A percentile compares a stretch with the other conserved stretches of the same genome.
These are phyloP conservation scores for Beroe ovata DNA, from an alignment of 37 sponge, comb jelly and placozoan species.

Conservation along the genomic window DNA sequence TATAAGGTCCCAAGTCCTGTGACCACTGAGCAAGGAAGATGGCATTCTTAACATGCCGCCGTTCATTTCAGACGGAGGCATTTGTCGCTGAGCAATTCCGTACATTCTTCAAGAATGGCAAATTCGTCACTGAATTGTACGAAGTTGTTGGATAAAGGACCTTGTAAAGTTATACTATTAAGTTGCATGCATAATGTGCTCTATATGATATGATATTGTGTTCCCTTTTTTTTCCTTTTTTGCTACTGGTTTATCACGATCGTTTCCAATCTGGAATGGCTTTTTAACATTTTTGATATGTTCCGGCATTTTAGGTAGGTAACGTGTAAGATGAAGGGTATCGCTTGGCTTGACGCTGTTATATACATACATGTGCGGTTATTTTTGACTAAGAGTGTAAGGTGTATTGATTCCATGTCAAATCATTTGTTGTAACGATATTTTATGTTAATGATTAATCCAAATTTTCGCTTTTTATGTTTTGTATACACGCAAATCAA, in stretches of 20 bases:
- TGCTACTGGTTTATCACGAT: too few relatives aligned
- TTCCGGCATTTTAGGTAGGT: background rate
- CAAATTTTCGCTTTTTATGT: conserved; percentile 51
- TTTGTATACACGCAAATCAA: background rate
- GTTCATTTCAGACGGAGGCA: conserved; percentile 50
- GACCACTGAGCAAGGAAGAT: too few relatives aligned
- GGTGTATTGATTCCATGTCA: background rate
- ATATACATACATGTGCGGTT: too few relatives aligned
- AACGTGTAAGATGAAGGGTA: too few relatives aligned
- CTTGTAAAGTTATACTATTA: background rate
- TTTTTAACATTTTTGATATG: background rate
- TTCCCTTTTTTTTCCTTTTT: too few relatives aligned
- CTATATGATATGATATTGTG: too few relatives aligned
- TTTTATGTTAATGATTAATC: conserved; percentile 29
- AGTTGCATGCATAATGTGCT: conserved; percentile 48
- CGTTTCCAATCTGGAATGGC: too few relatives aligned
- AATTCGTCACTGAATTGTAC: conserved; percentile 56
- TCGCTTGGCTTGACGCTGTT: too few relatives aligned
- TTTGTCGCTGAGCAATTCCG: conserved; percentile 53
- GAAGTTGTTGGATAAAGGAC: conserved; percentile 34
- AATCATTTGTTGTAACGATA: background rate
- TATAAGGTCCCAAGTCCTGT: too few relatives aligned
- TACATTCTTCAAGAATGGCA: background rate
- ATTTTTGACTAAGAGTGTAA: background rate
- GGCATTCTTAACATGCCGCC: too few relatives aligned